phyloP scores from a whole-genome alignment of 2,888 invertebrate species.

The Noctuana brunneofusca region DNA sequence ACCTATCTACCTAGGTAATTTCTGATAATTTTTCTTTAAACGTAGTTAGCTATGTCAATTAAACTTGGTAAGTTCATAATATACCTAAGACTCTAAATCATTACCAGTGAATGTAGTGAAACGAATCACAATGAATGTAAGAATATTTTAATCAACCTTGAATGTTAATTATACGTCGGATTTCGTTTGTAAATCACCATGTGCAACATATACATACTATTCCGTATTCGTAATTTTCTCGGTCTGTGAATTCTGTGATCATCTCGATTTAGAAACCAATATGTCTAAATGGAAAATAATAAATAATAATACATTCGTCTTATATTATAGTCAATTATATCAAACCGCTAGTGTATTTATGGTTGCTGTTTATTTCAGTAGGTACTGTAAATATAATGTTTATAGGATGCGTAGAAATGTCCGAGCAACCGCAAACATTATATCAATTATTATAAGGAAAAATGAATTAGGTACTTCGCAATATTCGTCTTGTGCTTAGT shows the following conservation, averaged over 20 bases:
- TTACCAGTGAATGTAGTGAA: neutral
- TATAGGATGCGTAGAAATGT: too few species aligned
- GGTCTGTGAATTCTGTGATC: slow-evolving; percentile 6
- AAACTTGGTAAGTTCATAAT: neutral
- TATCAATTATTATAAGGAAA: too few species aligned
- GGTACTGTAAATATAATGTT: too few species aligned
- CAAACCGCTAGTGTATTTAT: too few species aligned
- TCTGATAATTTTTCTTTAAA: neutral
- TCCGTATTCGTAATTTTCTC: slow-evolving; percentile 16
- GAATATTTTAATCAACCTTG: slow-evolving; percentile 8
- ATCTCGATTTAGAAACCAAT: slow-evolving; percentile 11
- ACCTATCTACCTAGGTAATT: neutral
- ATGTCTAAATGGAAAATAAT: too few species aligned
- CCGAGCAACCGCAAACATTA: too few species aligned
- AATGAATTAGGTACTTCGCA: too few species aligned
- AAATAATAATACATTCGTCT: too few species aligned
- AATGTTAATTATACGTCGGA: slow-evolving; percentile 8
- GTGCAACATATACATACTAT: slow-evolving; percentile 2
- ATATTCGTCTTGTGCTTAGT: neutral
- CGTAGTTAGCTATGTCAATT: neutral
- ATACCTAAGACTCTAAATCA: neutral
- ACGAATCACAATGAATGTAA: slow-evolving; percentile 6
- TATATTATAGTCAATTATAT: too few species aligned
- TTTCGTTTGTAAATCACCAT: slow-evolving; percentile 7
- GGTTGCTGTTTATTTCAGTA: too few species aligned